phyloP scores from a whole-genome alignment of 2,888 invertebrate genomes.

The Creontiades dilutus region DNA sequence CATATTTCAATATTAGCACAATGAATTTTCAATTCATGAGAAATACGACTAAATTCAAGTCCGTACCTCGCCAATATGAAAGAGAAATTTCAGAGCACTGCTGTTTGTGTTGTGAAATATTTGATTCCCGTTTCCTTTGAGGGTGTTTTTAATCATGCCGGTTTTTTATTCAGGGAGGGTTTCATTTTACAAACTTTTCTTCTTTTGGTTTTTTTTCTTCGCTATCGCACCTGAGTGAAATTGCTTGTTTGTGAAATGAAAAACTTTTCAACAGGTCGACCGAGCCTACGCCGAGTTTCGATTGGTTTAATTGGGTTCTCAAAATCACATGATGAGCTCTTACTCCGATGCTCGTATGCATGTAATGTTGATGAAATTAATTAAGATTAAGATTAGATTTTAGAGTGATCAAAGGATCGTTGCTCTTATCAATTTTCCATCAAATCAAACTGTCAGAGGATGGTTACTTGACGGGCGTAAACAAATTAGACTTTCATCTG shows the following conservation, averaged over 20 bases:
- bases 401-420: no score
- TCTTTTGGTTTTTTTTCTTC: background rate
- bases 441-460: no score
- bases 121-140: slow-evolving; percentile 3
- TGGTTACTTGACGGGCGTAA: no score
- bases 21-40: no score
- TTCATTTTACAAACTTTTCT: background rate
- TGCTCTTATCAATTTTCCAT: no score
- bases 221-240: background rate
- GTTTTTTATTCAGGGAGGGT: background rate
- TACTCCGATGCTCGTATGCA: no score
- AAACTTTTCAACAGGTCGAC: background rate
- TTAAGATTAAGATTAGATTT: no score
- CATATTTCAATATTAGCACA: no score
- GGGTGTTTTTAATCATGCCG: background rate
- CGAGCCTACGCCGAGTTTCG: background rate
- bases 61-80: background rate
- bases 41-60: no score
- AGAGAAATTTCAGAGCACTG: background rate
- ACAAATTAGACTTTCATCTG: no score
- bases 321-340: background rate
- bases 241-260: background rate
- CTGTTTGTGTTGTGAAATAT: slow-evolving; percentile 32
- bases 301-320: background rate
- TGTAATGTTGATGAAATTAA: no score